These are phyloP conservation scores for Cuniculus paca DNA, from an alignment of 2,797 vertebrate genomes.

Conservation along the genomic window DNA sequence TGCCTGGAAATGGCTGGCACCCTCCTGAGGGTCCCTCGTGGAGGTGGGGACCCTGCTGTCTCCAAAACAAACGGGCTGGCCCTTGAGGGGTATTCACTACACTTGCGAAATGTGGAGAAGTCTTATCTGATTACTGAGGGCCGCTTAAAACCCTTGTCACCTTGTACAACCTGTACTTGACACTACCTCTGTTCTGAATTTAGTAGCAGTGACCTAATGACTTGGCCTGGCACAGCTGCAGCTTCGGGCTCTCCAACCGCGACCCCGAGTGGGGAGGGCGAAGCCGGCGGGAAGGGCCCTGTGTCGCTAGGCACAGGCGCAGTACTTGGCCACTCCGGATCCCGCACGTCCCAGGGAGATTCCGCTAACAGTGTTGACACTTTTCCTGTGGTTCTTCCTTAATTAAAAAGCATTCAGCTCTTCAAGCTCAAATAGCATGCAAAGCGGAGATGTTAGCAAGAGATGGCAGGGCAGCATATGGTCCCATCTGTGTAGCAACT, in stretches of 20 bases:
- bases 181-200: background rate
- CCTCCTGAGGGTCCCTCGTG: background rate
- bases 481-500: background rate
- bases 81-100: background rate
- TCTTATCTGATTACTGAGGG: background rate
- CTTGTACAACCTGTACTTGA: background rate
- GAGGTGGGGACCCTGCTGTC: background rate
- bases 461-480: background rate
- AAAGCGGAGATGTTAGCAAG: background rate
- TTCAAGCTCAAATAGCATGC: background rate
- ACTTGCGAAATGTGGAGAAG: background rate
- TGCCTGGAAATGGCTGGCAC: background rate
- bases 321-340: background rate
- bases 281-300: background rate
- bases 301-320: fast-evolving
- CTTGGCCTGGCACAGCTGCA: background rate
- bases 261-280: background rate
- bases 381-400: background rate
- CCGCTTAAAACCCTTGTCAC: background rate
- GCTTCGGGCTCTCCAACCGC: background rate
- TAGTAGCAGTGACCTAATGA: background rate
- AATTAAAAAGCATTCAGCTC: background rate
- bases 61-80: background rate
- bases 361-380: background rate
- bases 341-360: background rate